Evolutionary conservation across 2,888 invertebrate genomes (phyloP).

Genomic region (Eledone cirrhosa): DNA sequence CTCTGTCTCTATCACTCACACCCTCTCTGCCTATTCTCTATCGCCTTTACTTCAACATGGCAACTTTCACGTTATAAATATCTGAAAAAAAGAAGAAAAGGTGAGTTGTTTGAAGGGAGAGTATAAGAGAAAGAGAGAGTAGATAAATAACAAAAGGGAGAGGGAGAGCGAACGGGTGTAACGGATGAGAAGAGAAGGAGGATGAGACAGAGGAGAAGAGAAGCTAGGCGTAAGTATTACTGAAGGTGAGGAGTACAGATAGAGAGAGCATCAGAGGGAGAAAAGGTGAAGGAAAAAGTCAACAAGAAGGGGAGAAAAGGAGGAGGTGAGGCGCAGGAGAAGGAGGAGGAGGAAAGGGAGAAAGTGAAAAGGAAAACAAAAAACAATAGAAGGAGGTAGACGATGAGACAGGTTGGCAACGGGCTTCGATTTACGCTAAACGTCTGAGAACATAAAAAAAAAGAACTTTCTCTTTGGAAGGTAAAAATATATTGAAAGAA

Average conservation of each 20-base stretch:
- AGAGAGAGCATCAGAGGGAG: background rate
- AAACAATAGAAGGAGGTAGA: background rate
- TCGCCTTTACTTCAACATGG: no score
- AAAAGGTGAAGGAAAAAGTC: background rate
- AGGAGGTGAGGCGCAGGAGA: background rate
- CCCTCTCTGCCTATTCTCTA: no score
- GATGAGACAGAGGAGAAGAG: background rate
- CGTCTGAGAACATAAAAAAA: no score
- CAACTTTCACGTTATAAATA: no score
- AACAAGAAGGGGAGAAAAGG: background rate
- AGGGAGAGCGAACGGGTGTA: background rate
- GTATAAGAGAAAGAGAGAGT: background rate
- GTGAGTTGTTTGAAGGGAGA: background rate
- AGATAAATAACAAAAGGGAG: background rate
- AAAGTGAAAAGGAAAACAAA: background rate
- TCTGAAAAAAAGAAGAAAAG: background rate
- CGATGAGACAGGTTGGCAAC: background rate
- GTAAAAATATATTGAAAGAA: no score
- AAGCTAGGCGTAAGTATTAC: background rate
- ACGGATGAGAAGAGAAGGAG: background rate
- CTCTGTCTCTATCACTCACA: no score
- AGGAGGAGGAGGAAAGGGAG: background rate
- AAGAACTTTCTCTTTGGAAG: no score
- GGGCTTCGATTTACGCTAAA: no score
- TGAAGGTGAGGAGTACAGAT: background rate